Conservation (phyloP, 2,888 invertebrate species). For the Drosophila cognata region DNA sequence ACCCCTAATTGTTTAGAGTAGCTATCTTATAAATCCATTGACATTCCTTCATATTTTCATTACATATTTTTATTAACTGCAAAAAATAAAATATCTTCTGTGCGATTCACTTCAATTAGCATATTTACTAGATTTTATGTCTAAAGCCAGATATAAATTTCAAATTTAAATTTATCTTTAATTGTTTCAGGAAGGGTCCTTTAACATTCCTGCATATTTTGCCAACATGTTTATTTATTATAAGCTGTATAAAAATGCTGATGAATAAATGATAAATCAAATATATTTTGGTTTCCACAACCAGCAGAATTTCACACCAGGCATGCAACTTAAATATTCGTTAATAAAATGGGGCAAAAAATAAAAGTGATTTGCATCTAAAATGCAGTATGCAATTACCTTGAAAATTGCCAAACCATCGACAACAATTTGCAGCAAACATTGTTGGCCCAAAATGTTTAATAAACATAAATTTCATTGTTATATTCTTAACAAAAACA, state of each 20-base stretch:
- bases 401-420: constrained; percentile 32
- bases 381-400: constrained; percentile 72
- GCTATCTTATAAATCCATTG: background rate
- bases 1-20: background rate
- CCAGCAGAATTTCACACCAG: constrained; percentile 3
- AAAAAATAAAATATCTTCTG: background rate
- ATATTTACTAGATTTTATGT: background rate
- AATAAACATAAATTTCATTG: constrained; percentile 55
- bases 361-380: constrained; percentile 38
- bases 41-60: background rate
- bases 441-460: constrained; percentile 26
- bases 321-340: constrained; percentile 39
- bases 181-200: background rate
- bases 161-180: background rate
- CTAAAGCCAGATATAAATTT: background rate
- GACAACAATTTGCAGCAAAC: constrained; percentile 36
- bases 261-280: background rate
- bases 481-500: constrained; percentile 15
- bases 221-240: background rate
- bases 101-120: background rate
- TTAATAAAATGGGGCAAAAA: constrained; percentile 22
- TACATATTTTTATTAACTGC: background rate
- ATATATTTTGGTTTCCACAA: background rate
- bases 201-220: background rate
- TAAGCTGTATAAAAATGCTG: background rate